Base-by-base conservation (phyloP, 1,140 invertebrate species). In the Trichogramma pretiosum region DNA sequence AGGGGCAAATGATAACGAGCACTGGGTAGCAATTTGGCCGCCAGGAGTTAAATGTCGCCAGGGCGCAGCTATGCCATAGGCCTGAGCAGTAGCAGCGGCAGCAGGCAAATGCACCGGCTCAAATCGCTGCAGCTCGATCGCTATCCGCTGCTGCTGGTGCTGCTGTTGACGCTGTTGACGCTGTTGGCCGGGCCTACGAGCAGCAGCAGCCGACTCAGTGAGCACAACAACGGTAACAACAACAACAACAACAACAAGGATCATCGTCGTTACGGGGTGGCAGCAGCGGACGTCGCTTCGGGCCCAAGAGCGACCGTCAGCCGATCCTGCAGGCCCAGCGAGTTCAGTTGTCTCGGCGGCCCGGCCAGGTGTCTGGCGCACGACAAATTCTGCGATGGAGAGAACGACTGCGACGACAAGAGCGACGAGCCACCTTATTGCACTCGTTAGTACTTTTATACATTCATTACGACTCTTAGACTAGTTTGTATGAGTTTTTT, bases 331-430 rank as follows among this genome's bases (percentile, higher is more conserved):
- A 67, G 70, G 41, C 63, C 74, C 17, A 80, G 78, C 24, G 77
- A 81, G 59, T 78, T 70, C 59, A 72, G 73, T 44, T 87, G 84
- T 66, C 77, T 13, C 4, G 33, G 77, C 56, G 81, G 80, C 23
- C 24, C 5, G n/a, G 80, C 81, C 28, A 76, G 79, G 54, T 89
- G 86, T 67, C 75, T 88, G 53, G 77, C 81, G 7, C 71, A 83
- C 58, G 84, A 87, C 65, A 81, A 81, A 56, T 87, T 77, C 67
- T 88, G 86, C 65, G 84, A 89, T 62, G 85, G 85, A 5, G 75
- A 81, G 46, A 78, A 85, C 56, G 84, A 89, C 65, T 89, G 86
- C 60, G 76, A 77, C 3, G 85, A 88, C 64, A 81, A 83, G 56
- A 83, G 81, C 41, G 85, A 88, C 62, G 86, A 89, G 64, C 82